Evolutionary conservation across 2,888 invertebrate species (phyloP).

Genomic region (Matsumyia berberina): DNA sequence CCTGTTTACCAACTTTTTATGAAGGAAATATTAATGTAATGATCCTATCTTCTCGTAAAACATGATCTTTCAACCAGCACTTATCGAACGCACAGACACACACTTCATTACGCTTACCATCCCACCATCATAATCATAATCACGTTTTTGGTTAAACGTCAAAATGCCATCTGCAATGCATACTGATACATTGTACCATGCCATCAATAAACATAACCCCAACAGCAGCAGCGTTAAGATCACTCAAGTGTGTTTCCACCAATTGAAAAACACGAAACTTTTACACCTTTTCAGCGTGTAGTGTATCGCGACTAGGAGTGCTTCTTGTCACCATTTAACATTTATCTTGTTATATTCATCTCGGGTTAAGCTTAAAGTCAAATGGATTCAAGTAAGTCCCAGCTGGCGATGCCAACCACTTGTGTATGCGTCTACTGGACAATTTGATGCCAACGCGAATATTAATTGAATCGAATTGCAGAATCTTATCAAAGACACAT

Average conservation of each 20-base stretch:
- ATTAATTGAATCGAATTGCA: conserved; percentile 64
- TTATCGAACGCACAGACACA: conserved; percentile 18
- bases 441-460: conserved; percentile 14
- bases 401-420: conserved; percentile 3
- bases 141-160: conserved; percentile 24
- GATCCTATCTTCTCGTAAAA: conserved; percentile 2
- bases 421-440: conserved; percentile 1
- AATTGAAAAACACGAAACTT: conserved; percentile 33
- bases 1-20: too few species aligned
- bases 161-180: conserved; percentile 34
- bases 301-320: conserved; percentile 33
- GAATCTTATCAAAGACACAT: conserved; percentile 47
- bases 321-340: conserved; percentile 45
- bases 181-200: neutral
- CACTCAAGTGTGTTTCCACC: conserved; percentile 1
- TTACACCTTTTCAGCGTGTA: conserved; percentile 42
- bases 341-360: conserved; percentile 51
- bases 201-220: conserved; percentile 22
- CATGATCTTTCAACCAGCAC: conserved; percentile 6
- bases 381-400: conserved; percentile 15
- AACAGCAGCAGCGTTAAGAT: neutral
- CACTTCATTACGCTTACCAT: conserved; percentile 7
- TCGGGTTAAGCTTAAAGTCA: conserved; percentile 36
- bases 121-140: conserved; percentile 11
- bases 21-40: too few species aligned